phyloP scores from a whole-genome alignment of 2,113 vertebrate genomes.

The Crocuta crocuta region DNA sequence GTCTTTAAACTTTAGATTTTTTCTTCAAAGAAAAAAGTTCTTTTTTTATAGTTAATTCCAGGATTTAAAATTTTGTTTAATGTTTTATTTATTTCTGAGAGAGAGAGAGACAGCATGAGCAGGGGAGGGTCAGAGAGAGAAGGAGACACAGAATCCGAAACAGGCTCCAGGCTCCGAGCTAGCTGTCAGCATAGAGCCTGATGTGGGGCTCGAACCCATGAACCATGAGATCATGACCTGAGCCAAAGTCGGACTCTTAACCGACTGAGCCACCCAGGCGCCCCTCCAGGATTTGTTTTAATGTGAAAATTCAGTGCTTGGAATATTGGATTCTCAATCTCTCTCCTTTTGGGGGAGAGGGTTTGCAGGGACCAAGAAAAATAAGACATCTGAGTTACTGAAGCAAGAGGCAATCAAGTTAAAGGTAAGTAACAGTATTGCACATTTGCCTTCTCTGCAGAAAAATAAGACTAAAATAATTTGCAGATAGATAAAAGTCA shows the following conservation, averaged over 20 bases:
- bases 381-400: slow-evolving; percentile 14
- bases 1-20: background rate
- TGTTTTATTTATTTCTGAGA: too few species aligned
- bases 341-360: background rate
- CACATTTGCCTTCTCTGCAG: slow-evolving; percentile 38
- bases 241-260: too few species aligned
- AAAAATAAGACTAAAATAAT: slow-evolving; percentile 10
- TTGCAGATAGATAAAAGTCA: background rate
- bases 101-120: too few species aligned
- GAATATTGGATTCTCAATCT: background rate
- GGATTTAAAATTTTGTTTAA: background rate
- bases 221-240: too few species aligned
- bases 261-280: too few species aligned
- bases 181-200: too few species aligned
- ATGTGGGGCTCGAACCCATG: too few species aligned
- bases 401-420: background rate
- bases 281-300: background rate
- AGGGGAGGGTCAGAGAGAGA: too few species aligned
- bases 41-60: background rate
- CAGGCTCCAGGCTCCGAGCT: too few species aligned
- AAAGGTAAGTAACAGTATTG: slow-evolving; percentile 73
- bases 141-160: too few species aligned
- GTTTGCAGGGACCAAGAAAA: slow-evolving; percentile 9
- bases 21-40: slow-evolving; percentile 36
- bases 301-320: background rate